A percentile compares a stretch with the other conserved stretches of the same genome.
These are phyloP conservation scores for Peromyscus melanophrys DNA, from an alignment of 2,797 vertebrate genomes.

Conservation along the genomic window DNA sequence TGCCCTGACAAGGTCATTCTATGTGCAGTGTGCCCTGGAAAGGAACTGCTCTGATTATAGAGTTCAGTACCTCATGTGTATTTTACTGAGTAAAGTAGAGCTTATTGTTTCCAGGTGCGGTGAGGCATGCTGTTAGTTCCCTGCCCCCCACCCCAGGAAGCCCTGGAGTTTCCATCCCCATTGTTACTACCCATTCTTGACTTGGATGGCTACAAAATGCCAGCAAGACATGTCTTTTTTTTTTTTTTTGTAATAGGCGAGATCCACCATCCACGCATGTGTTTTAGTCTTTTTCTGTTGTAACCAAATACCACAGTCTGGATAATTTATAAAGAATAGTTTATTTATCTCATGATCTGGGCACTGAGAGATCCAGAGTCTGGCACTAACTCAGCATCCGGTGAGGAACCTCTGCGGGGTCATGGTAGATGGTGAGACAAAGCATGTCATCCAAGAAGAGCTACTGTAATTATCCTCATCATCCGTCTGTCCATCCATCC, in stretches of 20 bases:
- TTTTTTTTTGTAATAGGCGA: neutral
- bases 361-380: neutral
- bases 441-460: neutral
- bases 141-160: neutral
- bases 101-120: neutral
- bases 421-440: too few relatives aligned
- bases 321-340: neutral
- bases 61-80: neutral
- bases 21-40: neutral
- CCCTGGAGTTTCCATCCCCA: neutral
- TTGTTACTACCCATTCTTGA: neutral
- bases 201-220: neutral
- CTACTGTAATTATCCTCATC: neutral
- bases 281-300: neutral
- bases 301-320: neutral
- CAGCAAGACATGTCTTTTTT: neutral
- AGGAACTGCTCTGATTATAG: neutral
- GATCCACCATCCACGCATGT: neutral
- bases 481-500: too few relatives aligned
- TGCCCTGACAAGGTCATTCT: constrained; percentile 56
- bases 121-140: neutral
- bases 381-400: neutral
- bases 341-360: neutral
- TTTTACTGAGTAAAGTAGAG: neutral
- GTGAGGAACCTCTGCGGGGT: neutral